Conservation (phyloP, 37 sponge, comb jelly and placozoan species). For the Dysidea cf. avara region DNA sequence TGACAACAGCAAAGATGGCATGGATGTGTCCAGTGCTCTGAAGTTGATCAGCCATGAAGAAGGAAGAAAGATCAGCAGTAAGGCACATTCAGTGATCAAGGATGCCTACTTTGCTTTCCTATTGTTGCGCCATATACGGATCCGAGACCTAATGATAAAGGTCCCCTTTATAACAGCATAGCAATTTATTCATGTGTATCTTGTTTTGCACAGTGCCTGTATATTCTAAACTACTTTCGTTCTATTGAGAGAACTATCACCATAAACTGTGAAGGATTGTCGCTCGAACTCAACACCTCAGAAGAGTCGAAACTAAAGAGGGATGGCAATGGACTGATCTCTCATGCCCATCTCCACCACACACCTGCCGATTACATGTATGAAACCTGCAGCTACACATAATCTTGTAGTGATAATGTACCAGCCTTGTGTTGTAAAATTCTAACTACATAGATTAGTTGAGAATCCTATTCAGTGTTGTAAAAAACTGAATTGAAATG, state of each 20-base stretch:
- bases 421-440: too few relatives aligned
- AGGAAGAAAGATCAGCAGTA: conserved; percentile 41
- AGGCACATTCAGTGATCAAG: conserved; percentile 49
- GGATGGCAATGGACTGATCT: not conserved
- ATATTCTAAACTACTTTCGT: conserved; percentile 77
- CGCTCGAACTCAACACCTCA: conserved; percentile 10
- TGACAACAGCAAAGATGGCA: not conserved
- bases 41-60: conserved; percentile 52
- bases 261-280: conserved; percentile 54
- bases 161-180: conserved; percentile 8
- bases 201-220: conserved; percentile 47
- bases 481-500: too few relatives aligned
- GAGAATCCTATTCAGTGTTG: too few relatives aligned
- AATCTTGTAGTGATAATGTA: too few relatives aligned
- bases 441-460: too few relatives aligned
- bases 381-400: too few relatives aligned
- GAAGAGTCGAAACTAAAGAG: conserved; percentile 8
- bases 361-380: conserved; percentile 76
- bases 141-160: conserved; percentile 64
- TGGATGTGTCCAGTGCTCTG: conserved; percentile 53
- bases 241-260: conserved; percentile 77
- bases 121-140: conserved; percentile 63
- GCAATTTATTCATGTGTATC: not conserved
- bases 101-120: conserved; percentile 69
- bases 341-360: conserved; percentile 55